A percentile compares a stretch with the other conserved stretches of the same genome.
Conservation (phyloP, 2,888 invertebrate genomes). For the Dynastes tityus region DNA sequence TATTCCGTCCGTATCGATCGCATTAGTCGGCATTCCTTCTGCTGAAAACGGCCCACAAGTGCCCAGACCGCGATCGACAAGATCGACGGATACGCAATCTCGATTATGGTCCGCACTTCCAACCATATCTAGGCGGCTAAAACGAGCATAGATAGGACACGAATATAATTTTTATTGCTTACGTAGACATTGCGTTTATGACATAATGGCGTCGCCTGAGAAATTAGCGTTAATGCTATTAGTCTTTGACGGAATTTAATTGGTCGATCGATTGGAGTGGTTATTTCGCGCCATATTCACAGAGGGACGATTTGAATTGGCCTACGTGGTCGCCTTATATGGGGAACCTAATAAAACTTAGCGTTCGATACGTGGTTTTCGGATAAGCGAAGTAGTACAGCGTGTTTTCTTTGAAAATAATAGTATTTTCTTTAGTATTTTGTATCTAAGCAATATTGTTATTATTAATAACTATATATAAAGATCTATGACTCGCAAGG, state of each 20-base stretch:
- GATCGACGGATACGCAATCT: not conserved
- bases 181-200: not conserved
- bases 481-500: too few species aligned
- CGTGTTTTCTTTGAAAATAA: too few species aligned
- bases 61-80: not conserved
- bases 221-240: conserved; percentile 13
- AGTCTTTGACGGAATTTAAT: not conserved
- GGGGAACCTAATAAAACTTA: not conserved
- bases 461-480: too few species aligned
- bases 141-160: not conserved
- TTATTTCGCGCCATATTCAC: not conserved
- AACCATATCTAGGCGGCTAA: not conserved
- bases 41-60: conserved; percentile 13
- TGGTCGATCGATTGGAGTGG: not conserved
- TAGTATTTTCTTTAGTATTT: too few species aligned
- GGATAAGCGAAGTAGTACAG: too few species aligned
- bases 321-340: not conserved
- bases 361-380: not conserved
- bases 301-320: not conserved
- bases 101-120: not conserved
- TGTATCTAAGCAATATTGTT: too few species aligned
- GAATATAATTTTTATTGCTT: not conserved
- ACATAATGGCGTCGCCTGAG: conserved; percentile 23
- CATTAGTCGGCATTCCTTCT: not conserved
- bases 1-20: not conserved